Percentiles rank a stretch among this genome's conserved stretches.
Conservation (phyloP, 2,888 invertebrate genomes). For the Stenchaetothrips biformis region DNA sequence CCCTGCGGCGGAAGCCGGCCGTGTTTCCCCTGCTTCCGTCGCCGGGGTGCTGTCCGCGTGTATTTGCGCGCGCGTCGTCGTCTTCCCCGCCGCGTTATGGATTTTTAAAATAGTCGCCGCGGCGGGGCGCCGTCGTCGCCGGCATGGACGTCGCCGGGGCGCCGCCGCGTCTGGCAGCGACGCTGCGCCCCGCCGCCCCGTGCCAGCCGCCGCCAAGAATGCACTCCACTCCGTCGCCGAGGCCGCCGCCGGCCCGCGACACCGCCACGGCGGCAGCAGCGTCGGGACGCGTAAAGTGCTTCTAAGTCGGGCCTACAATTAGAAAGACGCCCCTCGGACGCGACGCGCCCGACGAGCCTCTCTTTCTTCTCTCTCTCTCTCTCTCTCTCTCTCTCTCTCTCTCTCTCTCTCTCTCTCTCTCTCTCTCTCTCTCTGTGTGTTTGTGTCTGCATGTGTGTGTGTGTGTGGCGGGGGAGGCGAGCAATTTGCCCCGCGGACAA, state of each 20-base stretch:
- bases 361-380: not conserved
- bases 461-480: too few relatives aligned
- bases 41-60: too few relatives aligned
- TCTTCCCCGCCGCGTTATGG: not conserved
- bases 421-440: not conserved
- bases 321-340: too few relatives aligned
- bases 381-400: not conserved
- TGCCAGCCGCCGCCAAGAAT: not conserved
- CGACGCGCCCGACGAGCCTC: not conserved
- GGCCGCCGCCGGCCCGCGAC: not conserved
- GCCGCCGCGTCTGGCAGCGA: not conserved
- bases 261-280: not conserved
- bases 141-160: not conserved
- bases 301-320: too few relatives aligned
- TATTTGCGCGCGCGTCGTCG: not conserved
- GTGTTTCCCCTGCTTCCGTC: too few relatives aligned
- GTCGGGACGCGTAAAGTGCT: not conserved
- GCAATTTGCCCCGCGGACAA: too few relatives aligned
- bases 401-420: not conserved
- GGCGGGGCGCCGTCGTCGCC: not conserved
- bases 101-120: not conserved
- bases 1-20: too few relatives aligned
- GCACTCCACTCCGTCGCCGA: not conserved
- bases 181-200: not conserved
- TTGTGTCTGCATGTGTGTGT: not conserved